Evolutionary conservation across 1,140 invertebrate species (phyloP).

Genomic region (Scylla paramamosain): DNA sequence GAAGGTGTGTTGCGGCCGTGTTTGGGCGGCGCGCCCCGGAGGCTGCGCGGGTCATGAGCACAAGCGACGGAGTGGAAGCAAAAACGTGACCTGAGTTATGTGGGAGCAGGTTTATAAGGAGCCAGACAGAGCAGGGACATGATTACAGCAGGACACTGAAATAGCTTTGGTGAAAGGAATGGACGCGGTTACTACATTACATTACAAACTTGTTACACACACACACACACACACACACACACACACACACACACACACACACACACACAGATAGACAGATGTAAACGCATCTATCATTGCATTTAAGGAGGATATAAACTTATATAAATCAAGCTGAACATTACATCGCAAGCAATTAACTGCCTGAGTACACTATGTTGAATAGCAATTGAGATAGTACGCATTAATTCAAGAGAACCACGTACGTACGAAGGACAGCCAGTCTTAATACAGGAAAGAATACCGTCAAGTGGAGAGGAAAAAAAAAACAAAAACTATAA

Average conservation of each 20-base stretch:
- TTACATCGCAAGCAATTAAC: no score
- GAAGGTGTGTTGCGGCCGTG: no score
- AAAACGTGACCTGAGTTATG: conserved; percentile 14
- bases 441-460: no score
- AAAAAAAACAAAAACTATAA: no score
- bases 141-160: not conserved
- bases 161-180: not conserved
- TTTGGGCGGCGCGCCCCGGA: no score
- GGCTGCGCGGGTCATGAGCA: not conserved
- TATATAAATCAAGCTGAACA: no score
- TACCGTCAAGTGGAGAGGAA: no score
- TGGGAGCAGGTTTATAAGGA: not conserved
- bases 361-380: no score
- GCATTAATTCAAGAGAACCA: no score
- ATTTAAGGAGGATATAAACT: no score
- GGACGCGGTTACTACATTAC: not conserved
- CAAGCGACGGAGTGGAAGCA: not conserved
- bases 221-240: not conserved
- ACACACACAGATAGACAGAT: not conserved
- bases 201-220: not conserved
- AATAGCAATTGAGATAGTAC: no score
- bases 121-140: not conserved
- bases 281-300: not conserved
- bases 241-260: conserved; percentile 31
- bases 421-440: no score